phyloP scores from a whole-genome alignment of 2,113 vertebrate genomes.

The Heterotilapia buettikoferi region DNA sequence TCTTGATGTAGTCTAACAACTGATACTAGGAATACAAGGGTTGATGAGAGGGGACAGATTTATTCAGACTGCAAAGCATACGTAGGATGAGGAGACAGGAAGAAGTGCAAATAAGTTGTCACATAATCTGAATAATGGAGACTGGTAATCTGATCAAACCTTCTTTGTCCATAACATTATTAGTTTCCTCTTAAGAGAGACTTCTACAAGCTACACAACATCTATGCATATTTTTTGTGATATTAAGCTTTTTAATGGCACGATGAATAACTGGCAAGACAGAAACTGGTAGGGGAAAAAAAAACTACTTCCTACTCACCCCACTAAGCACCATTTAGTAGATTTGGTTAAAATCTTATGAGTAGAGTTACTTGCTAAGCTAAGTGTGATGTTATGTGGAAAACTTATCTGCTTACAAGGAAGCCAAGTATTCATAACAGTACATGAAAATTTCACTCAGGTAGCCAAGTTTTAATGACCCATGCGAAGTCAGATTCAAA shows the following conservation, averaged over 20 bases:
- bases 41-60: neutral
- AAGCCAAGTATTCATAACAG: neutral
- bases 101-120: neutral
- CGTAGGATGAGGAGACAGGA: neutral
- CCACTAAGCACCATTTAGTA: neutral
- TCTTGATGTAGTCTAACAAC: neutral
- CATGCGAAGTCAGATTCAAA: neutral
- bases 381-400: neutral
- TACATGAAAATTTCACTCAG: neutral
- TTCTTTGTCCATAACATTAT: neutral
- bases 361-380: neutral
- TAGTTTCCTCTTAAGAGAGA: neutral
- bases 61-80: neutral
- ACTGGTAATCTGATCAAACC: neutral
- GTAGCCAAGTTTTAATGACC: neutral
- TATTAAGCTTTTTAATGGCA: neutral
- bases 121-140: neutral
- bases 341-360: neutral
- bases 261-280: neutral
- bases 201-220: neutral
- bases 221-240: neutral
- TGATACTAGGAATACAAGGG: neutral
- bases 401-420: neutral
- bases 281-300: neutral
- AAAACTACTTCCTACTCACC: neutral